phyloP scores from a whole-genome alignment of 2,113 vertebrate genomes.

The Salvelinus namaycush region DNA sequence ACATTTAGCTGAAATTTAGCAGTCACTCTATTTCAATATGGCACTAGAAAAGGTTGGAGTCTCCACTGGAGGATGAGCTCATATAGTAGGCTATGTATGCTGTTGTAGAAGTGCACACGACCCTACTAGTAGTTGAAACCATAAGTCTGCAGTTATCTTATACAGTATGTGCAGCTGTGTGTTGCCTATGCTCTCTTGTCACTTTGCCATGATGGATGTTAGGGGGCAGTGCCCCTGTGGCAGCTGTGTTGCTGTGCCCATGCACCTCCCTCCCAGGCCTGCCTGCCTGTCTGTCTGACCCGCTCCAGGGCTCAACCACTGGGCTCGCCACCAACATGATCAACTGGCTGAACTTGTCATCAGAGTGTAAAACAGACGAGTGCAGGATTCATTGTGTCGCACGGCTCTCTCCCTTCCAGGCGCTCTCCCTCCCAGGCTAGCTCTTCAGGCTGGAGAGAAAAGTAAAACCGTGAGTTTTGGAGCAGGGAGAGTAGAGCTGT shows the following conservation, averaged over 20 bases:
- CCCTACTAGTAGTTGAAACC: no score
- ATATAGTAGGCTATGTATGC: background rate
- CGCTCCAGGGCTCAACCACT: constrained; percentile 1
- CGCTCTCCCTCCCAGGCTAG: no score
- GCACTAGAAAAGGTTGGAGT: no score
- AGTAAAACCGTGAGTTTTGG: constrained; percentile 12
- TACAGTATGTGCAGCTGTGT: background rate
- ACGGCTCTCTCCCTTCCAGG: no score
- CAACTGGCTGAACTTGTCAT: constrained; percentile 36
- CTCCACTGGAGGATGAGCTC: background rate
- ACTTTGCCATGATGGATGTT: constrained; percentile 10
- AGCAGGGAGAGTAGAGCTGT: constrained; percentile 12
- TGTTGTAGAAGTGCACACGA: background rate
- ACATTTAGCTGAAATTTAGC: no score
- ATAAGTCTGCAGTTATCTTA: no score
- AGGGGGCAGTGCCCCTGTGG: background rate
- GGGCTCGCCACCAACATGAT: constrained; percentile 14
- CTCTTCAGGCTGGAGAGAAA: no score
- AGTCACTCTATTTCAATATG: no score
- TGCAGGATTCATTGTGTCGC: no score
- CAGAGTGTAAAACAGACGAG: constrained; percentile 21
- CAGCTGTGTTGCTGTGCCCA: background rate
- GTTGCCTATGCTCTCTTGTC: background rate
- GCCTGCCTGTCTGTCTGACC: background rate
- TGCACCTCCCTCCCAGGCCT: background rate